Percentiles rank a stretch among this genome's conserved stretches.
phyloP scores from a whole-genome alignment of 2,888 invertebrate genomes.

The Ceramica pisi region DNA sequence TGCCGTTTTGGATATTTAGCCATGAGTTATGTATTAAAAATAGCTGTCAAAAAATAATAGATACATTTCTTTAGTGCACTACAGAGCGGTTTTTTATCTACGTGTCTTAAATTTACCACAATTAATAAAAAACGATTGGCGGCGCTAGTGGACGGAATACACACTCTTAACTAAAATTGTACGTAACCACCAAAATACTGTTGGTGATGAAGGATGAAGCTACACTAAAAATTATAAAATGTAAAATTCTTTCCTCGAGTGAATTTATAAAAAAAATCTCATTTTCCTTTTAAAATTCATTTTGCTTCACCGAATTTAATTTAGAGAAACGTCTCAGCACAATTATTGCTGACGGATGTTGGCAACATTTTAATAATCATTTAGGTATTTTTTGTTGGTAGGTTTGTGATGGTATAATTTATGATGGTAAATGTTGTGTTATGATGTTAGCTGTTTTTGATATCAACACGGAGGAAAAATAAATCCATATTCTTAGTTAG shows the following conservation, averaged over 20 bases:
- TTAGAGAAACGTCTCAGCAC: slow-evolving; percentile 25
- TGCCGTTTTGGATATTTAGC: no score
- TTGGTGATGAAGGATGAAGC: not conserved
- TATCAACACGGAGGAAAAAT: no score
- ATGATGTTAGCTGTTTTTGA: no score
- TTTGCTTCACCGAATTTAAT: slow-evolving; percentile 58
- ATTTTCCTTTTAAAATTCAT: slow-evolving; percentile 64
- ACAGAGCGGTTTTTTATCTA: no score
- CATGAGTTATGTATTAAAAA: no score
- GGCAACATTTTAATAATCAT: slow-evolving; percentile 2
- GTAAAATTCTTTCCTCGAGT: slow-evolving; percentile 29
- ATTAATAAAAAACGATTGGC: no score
- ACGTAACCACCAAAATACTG: not conserved
- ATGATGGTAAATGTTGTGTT: not conserved
- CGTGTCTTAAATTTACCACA: no score
- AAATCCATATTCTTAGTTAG: no score
- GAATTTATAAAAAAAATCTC: slow-evolving; percentile 61
- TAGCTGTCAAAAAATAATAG: no score
- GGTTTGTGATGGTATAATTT: not conserved
- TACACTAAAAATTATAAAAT: slow-evolving; percentile 15
- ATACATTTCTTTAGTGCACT: no score
- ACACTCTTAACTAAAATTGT: no score
- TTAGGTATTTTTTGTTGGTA: not conserved
- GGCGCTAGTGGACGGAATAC: no score
- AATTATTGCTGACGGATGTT: slow-evolving; percentile 35